phyloP scores from a whole-genome alignment of 2,888 invertebrate species.

The Orthosia gracilis region DNA sequence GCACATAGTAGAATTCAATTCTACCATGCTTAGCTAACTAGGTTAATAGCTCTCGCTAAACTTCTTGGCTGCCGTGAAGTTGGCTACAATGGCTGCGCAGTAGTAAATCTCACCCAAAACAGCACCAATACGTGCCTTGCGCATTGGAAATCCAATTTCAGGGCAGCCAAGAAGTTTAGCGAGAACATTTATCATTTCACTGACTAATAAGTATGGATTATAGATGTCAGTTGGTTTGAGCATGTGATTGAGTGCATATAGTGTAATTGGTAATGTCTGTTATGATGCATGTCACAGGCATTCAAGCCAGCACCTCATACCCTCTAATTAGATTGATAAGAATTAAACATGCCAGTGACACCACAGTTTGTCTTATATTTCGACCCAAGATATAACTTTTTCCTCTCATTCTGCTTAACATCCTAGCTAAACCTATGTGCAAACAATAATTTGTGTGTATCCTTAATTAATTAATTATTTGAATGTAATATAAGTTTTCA shows the following conservation, averaged over 20 bases:
- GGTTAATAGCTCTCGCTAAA: too few relatives aligned
- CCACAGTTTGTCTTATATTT: background rate
- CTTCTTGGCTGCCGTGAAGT: too few relatives aligned
- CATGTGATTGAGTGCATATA: conserved; percentile 15
- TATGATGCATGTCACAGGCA: conserved; percentile 23
- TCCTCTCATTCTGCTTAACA: conserved; percentile 28
- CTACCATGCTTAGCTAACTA: conserved; percentile 7
- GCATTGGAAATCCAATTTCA: too few relatives aligned
- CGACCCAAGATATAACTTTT: background rate
- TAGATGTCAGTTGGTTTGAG: conserved; percentile 15
- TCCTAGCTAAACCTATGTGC: conserved; percentile 15
- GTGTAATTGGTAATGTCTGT: conserved; percentile 1
- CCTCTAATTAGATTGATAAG: conserved; percentile 14
- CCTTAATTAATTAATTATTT: background rate
- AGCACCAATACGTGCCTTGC: too few relatives aligned
- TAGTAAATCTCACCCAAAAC: too few relatives aligned
- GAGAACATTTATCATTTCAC: background rate
- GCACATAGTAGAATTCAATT: background rate
- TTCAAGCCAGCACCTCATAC: conserved; percentile 13
- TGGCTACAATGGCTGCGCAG: too few relatives aligned
- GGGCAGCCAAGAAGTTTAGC: too few relatives aligned
- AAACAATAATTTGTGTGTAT: background rate
- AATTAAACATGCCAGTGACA: conserved; percentile 4
- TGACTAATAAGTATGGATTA: conserved; percentile 2
- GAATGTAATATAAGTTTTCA: conserved; percentile 25